Percentiles rank a stretch among this genome's conserved stretches.
These are phyloP conservation scores for Miniopterus natalensis DNA, from an alignment of 2,113 vertebrate genomes.

Conservation along the genomic window DNA sequence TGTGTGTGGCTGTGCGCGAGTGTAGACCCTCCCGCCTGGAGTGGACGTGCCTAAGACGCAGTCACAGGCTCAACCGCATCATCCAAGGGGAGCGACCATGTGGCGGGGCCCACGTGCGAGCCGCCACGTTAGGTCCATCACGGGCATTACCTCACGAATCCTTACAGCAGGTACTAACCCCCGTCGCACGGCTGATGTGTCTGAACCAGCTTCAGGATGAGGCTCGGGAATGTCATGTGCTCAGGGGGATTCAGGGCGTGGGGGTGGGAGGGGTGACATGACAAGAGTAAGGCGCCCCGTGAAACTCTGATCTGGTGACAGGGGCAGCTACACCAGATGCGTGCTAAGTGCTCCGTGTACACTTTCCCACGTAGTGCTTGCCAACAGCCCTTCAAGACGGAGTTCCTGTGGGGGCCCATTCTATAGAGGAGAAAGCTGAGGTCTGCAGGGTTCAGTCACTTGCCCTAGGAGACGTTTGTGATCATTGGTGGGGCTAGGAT, in stretches of 20 bases:
- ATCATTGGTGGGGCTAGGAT: not conserved
- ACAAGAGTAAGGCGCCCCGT: not conserved
- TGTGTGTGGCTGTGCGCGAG: fast-evolving
- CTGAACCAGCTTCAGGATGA: not conserved
- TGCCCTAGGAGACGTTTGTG: not conserved
- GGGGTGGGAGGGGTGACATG: fast-evolving
- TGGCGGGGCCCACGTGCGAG: not conserved
- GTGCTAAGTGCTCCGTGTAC: fast-evolving
- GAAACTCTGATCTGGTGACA: not conserved
- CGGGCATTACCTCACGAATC: fast-evolving
- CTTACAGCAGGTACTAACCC: not conserved
- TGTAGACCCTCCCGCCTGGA: not conserved
- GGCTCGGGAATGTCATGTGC: not conserved
- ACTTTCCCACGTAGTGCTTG: not conserved
- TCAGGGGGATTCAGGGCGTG: too few relatives aligned
- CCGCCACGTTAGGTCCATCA: fast-evolving
- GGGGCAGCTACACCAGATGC: not conserved
- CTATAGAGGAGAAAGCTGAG: not conserved
- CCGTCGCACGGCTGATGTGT: not conserved
- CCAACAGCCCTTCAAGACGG: not conserved
- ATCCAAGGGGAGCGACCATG: fast-evolving
- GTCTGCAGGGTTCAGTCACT: not conserved
- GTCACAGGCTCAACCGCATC: fast-evolving
- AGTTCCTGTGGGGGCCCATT: not conserved
- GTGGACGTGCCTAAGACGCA: not conserved